These are phyloP conservation scores for Noctua janthe DNA, from an alignment of 2,888 invertebrate species.

Conservation along the genomic window DNA sequence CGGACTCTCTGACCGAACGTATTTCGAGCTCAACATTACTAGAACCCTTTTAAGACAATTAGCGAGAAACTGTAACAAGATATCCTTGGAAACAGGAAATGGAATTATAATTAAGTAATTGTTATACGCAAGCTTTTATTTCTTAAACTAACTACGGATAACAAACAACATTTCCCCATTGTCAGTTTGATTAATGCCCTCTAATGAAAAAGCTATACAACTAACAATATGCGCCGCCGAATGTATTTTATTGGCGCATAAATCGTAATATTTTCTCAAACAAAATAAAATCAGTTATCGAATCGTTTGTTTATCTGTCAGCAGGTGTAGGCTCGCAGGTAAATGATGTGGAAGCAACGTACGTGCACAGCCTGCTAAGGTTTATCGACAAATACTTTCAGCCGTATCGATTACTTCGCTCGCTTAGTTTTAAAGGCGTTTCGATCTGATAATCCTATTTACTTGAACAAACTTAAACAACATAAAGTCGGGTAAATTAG, in stretches of 20 bases:
- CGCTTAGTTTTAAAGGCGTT: slow-evolving; percentile 42
- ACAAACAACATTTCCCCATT: slow-evolving; percentile 33
- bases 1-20: slow-evolving; percentile 74
- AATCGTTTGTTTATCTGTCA: slow-evolving; percentile 79
- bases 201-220: slow-evolving; percentile 54
- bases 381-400: slow-evolving; percentile 63
- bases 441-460: slow-evolving; percentile 53
- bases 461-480: slow-evolving; percentile 51
- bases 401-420: slow-evolving; percentile 51
- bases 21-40: slow-evolving; percentile 78
- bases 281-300: slow-evolving; percentile 77
- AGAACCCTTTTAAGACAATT: slow-evolving; percentile 77
- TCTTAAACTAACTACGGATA: slow-evolving; percentile 6
- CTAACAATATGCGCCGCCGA: slow-evolving; percentile 42
- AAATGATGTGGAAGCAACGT: slow-evolving; percentile 78
- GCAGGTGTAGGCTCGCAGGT: slow-evolving; percentile 72
- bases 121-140: slow-evolving; percentile 26
- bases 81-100: slow-evolving; percentile 63
- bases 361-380: slow-evolving; percentile 69
- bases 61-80: slow-evolving; percentile 72
- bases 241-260: slow-evolving; percentile 65
- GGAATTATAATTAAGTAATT: slow-evolving; percentile 52
- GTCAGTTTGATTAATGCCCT: slow-evolving; percentile 47
- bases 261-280: slow-evolving; percentile 70
- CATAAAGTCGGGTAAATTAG: slow-evolving; percentile 38